A percentile compares a stretch with the other conserved stretches of the same genome.
phyloP scores from a whole-genome alignment of 2,888 invertebrate species.

The Luffia ferchaultella region DNA sequence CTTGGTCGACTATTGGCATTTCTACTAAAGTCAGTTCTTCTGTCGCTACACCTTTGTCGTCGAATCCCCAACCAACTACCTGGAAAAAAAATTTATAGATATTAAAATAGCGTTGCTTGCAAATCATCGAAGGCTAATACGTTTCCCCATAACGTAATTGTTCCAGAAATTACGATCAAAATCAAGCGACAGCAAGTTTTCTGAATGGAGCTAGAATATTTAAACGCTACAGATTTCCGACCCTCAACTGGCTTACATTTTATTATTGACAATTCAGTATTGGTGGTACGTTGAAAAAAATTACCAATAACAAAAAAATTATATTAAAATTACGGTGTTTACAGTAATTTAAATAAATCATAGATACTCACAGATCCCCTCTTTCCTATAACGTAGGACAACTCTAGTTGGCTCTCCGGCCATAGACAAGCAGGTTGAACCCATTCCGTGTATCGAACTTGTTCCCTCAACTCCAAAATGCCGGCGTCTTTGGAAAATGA shows the following conservation, averaged over 20 bases:
- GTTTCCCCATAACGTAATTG: too few species aligned
- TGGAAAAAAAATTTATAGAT: slow-evolving; percentile 17
- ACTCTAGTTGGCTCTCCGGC: slow-evolving; percentile 45
- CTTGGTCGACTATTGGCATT: slow-evolving; percentile 68
- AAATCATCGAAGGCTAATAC: too few species aligned
- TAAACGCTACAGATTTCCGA: too few species aligned
- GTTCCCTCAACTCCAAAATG: slow-evolving; percentile 56
- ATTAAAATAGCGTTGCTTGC: neutral
- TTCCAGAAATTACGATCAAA: too few species aligned
- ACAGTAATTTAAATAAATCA: too few species aligned
- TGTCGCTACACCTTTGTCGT: slow-evolving; percentile 64
- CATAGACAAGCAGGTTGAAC: slow-evolving; percentile 71
- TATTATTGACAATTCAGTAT: too few species aligned
- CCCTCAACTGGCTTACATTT: too few species aligned
- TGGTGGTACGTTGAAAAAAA: too few species aligned
- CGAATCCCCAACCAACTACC: slow-evolving; percentile 68
- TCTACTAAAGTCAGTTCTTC: slow-evolving; percentile 64
- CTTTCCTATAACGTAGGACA: slow-evolving; percentile 48
- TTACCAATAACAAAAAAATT: too few species aligned
- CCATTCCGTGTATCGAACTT: slow-evolving; percentile 54
- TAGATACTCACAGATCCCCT: slow-evolving; percentile 56
- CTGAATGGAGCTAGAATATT: too few species aligned
- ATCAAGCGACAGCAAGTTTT: too few species aligned
- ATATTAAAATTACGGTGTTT: too few species aligned
- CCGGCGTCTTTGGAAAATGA: slow-evolving; percentile 65